Conservation (phyloP, 2,797 vertebrate species). For the Graptemys geographica region DNA sequence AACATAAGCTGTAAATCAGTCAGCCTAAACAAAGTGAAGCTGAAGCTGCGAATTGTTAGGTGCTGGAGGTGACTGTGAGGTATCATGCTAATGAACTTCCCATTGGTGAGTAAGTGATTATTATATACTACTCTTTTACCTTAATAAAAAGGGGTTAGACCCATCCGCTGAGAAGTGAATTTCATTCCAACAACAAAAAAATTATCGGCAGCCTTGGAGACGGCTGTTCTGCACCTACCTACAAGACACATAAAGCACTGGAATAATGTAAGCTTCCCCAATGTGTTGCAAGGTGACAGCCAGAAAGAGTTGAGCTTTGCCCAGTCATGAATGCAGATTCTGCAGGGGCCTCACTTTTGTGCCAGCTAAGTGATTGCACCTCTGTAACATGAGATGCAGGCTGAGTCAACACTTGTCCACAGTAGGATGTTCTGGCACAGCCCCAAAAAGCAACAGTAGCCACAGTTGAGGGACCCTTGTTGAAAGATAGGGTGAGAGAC, state of each 20-base stretch:
- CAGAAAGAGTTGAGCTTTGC: fast-evolving
- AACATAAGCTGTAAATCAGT: neutral
- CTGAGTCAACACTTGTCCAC: neutral
- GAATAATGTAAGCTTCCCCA: neutral
- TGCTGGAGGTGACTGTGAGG: neutral
- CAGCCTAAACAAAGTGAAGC: neutral
- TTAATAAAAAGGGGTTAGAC: neutral
- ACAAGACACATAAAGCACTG: fast-evolving
- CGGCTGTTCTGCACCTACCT: fast-evolving
- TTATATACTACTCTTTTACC: neutral
- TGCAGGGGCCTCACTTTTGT: neutral
- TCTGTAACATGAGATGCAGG: neutral
- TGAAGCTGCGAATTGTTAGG: neutral
- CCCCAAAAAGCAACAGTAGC: neutral
- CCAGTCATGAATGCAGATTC: fast-evolving
- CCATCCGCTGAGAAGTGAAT: neutral
- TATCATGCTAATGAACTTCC: neutral
- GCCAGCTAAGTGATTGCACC: neutral
- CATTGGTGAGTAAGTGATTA: neutral
- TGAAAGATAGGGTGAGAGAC: neutral
- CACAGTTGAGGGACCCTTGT: neutral
- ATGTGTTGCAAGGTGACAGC: fast-evolving
- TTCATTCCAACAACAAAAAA: neutral
- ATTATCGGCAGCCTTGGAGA: fast-evolving
- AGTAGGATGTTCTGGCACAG: neutral